Evolutionary conservation across 2,113 vertebrate species (phyloP).

Genomic region (Capreolus pygargus): DNA sequence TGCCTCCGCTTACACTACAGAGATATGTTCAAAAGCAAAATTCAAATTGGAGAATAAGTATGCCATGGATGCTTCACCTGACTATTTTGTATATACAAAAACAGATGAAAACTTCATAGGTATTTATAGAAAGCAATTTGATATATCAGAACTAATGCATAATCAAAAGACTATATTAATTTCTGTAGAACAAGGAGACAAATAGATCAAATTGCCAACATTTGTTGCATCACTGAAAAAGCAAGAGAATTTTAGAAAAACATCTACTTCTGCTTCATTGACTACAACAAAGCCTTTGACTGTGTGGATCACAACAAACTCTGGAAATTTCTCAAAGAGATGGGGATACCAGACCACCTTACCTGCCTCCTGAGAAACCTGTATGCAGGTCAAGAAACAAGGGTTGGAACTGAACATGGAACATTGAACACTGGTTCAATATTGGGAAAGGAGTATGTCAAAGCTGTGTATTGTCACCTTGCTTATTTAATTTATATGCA

Average conservation of each 20-base stretch:
- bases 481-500: not conserved
- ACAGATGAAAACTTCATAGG: not conserved
- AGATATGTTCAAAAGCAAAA: not conserved
- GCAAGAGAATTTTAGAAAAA: not conserved
- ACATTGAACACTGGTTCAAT: not conserved
- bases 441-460: not conserved
- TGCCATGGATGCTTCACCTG: not conserved
- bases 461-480: not conserved
- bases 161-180: not conserved
- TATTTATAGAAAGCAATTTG: not conserved
- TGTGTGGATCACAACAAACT: not conserved
- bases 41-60: not conserved
- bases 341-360: not conserved
- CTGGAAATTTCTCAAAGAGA: not conserved
- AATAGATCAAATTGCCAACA: not conserved
- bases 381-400: not conserved
- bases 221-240: not conserved
- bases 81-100: not conserved
- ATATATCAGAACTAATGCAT: not conserved
- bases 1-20: not conserved
- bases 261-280: not conserved
- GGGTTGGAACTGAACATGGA: not conserved
- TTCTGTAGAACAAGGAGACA: not conserved
- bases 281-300: not conserved
- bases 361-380: not conserved